Evolutionary conservation across 1,140 invertebrate genomes (phyloP).

Genomic region (Streblospio benedicti): DNA sequence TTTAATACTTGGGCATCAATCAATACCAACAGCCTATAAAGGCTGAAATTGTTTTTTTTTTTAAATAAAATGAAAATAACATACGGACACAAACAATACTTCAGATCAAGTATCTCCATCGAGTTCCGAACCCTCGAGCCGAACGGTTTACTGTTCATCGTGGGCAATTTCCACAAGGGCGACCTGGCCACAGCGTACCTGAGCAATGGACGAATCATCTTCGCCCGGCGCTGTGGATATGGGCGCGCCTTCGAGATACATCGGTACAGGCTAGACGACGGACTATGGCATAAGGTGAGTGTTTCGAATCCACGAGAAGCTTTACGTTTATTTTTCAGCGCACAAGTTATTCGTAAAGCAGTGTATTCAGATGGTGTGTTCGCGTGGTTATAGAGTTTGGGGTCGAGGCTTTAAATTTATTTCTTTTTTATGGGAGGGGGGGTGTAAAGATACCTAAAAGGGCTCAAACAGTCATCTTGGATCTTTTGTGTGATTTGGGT

Average conservation of each 20-base stretch:
- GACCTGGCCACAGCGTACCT: conserved; percentile 10
- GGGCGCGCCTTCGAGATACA: conserved; percentile 9
- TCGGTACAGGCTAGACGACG: not conserved
- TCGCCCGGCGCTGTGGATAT: conserved; percentile 12
- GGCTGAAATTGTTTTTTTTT: no score
- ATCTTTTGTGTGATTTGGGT: no score
- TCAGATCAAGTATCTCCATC: conserved; percentile 1
- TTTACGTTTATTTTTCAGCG: no score
- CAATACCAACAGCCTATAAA: no score
- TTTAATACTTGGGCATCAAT: no score
- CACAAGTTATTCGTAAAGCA: no score
- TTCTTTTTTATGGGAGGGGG: no score
- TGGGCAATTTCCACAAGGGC: conserved; percentile 8
- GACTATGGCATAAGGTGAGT: conserved; percentile 10
- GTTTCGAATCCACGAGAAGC: no score
- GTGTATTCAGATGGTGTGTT: no score
- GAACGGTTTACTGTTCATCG: conserved; percentile 2
- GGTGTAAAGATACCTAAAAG: no score
- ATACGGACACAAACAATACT: no score
- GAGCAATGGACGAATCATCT: not conserved
- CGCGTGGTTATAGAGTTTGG: not conserved
- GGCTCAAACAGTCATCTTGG: conserved; percentile 1
- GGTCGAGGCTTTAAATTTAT: not conserved
- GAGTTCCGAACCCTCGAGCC: conserved; percentile 2
- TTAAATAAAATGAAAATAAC: no score